Base-by-base conservation (phyloP, 2,888 invertebrate genomes). In the Andricus quercusramuli region DNA sequence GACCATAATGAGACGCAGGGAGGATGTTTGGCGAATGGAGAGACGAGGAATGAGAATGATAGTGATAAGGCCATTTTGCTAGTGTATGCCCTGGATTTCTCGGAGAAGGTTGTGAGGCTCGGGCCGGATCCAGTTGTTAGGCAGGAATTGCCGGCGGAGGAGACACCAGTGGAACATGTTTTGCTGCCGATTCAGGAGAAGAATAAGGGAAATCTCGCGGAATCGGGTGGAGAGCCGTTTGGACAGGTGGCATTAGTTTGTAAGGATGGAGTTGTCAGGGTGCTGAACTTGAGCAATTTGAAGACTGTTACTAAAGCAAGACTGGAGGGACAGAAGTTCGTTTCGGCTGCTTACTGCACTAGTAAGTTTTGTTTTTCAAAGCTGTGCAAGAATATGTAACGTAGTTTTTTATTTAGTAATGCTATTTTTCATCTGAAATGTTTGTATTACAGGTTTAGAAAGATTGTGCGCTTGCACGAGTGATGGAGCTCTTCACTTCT, bases 311-410 rank as follows among this genome's bases (percentile, higher is more conserved):
- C 96, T 1, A 95, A 95, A 83, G 96, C 96, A 44, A 94, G 94
- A 85, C 94, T 96, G 59, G 95, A 96, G 1, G 94, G 95, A 62
- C 95, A 95, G 67, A 95, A 95, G 89, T 97, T 98, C 90, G 95
- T 97, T 20, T 97, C 97, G 0, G 96, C 96, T 2, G 96, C 96
- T 0, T 98, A 97, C 92, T 98, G 98, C 91, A 96, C 97, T 80
- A 97, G 97, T 93, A 93, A 94, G 94, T 93, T 59, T 66, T 66
- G 47, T 17, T 17, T 47, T 1, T 4, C 17, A 17, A 47, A 17
- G 5, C 17, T 47, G 2, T 47, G 17, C 17, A 47, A 47, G 17
- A 47, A 5, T 13, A 5, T 47, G 47, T 6, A 47, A 17, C 17
- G 47, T 37, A 47, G 15, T 11, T 44, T 44, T 44, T 15, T 15